phyloP scores from a whole-genome alignment of 2,113 vertebrate genomes.

The Gymnarchus niloticus region DNA sequence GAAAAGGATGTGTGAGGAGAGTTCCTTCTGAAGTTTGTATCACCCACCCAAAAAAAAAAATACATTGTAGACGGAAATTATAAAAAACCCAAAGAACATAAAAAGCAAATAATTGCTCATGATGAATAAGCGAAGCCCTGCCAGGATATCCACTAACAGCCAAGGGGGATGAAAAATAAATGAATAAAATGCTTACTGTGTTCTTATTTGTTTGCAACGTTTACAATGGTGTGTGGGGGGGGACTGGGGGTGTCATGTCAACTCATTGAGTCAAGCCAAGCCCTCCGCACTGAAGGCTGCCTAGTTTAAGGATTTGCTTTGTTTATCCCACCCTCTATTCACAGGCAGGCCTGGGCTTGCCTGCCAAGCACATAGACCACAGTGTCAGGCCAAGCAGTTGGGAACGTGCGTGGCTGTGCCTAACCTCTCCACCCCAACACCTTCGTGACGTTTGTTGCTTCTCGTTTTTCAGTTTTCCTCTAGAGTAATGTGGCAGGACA shows the following conservation, averaged over 20 bases:
- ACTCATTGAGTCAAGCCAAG: constrained; percentile 17
- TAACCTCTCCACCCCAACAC: constrained; percentile 32
- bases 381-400: constrained; percentile 30
- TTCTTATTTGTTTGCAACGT: constrained; percentile 25
- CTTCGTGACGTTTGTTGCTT: constrained; percentile 23
- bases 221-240: constrained; percentile 13
- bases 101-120: background rate
- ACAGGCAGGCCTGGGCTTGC: constrained; percentile 52
- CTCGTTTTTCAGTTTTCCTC: constrained; percentile 2
- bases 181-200: constrained; percentile 23
- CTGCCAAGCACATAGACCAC: constrained; percentile 32
- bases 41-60: background rate
- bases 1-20: background rate
- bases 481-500: background rate
- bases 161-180: constrained; percentile 19
- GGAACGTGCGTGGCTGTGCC: constrained; percentile 34
- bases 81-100: background rate
- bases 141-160: constrained; percentile 7
- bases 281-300: constrained; percentile 12
- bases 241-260: constrained; percentile 6
- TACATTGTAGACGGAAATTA: background rate
- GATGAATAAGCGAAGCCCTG: constrained; percentile 7
- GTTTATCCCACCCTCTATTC: constrained; percentile 28
- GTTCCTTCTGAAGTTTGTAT: background rate
- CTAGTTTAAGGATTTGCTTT: constrained; percentile 25